These are phyloP conservation scores for Okamejei kenojei DNA, from an alignment of 2,797 vertebrate genomes.

Conservation along the genomic window DNA sequence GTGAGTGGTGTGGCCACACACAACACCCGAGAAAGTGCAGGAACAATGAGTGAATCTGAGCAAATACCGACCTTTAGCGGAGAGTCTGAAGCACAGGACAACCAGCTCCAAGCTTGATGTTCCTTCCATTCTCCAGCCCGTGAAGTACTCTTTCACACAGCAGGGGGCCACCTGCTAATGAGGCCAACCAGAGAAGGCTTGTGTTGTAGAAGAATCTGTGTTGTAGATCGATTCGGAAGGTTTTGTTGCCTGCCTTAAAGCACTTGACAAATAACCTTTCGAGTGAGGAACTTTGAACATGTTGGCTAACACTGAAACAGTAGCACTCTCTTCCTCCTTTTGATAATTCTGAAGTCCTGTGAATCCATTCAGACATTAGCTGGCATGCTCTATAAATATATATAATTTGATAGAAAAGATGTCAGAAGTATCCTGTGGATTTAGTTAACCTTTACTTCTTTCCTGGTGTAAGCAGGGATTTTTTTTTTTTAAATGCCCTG, in stretches of 20 bases:
- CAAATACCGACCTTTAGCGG: neutral
- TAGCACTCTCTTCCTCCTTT: neutral
- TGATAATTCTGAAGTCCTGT: neutral
- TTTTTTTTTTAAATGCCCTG: neutral
- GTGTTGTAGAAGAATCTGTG: neutral
- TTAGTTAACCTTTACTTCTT: neutral
- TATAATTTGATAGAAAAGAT: neutral
- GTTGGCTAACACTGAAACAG: neutral
- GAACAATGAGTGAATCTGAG: neutral
- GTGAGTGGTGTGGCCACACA: neutral
- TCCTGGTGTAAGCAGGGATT: neutral
- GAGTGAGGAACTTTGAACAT: neutral
- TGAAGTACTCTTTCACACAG: neutral
- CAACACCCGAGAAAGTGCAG: neutral
- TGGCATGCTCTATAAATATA: neutral
- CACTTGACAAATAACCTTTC: neutral
- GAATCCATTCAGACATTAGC: neutral
- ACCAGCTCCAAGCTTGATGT: neutral
- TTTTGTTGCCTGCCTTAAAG: neutral
- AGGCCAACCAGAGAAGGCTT: neutral
- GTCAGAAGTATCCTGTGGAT: neutral
- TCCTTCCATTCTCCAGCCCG: neutral
- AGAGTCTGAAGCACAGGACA: neutral
- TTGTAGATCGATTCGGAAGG: neutral
- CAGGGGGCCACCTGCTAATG: neutral